These are phyloP conservation scores for Corydoras maculifer DNA, from an alignment of 2,113 vertebrate species.

Conservation along the genomic window DNA sequence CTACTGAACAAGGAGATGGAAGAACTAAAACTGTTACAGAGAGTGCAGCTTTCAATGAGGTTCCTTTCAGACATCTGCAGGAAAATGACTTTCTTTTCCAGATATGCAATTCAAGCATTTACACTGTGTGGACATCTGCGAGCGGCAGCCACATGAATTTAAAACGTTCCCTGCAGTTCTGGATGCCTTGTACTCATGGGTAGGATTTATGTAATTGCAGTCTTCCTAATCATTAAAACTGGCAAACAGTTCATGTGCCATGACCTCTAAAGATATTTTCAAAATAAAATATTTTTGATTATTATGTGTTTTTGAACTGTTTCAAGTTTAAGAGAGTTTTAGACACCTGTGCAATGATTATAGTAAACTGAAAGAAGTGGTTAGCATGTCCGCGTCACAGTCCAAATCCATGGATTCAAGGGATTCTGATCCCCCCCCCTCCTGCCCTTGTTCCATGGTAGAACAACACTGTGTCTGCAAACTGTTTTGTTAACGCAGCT, in stretches of 20 bases:
- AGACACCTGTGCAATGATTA: too few species aligned
- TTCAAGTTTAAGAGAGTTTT: not conserved
- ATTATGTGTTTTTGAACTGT: slow-evolving; percentile 14
- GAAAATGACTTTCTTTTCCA: slow-evolving; percentile 17
- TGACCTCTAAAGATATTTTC: slow-evolving; percentile 35
- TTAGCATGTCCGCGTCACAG: too few species aligned
- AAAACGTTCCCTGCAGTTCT: slow-evolving; percentile 13
- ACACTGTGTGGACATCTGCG: slow-evolving; percentile 14
- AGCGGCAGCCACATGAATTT: slow-evolving; percentile 13
- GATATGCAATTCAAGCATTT: slow-evolving; percentile 18
- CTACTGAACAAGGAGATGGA: not conserved
- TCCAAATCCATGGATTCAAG: too few species aligned
- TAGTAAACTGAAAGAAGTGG: too few species aligned
- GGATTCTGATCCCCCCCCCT: too few species aligned
- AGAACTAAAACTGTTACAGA: slow-evolving; percentile 24
- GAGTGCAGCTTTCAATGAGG: not conserved
- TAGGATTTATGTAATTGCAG: slow-evolving; percentile 30
- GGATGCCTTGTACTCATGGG: slow-evolving; percentile 21
- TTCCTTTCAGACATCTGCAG: not conserved
- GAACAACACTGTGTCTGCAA: too few species aligned
- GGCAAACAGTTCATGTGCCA: slow-evolving; percentile 18
- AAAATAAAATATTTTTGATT: slow-evolving; percentile 60
- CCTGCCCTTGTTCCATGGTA: too few species aligned
- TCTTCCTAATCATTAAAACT: slow-evolving; percentile 34
- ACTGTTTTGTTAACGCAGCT: too few species aligned